A percentile compares a stretch with the other conserved stretches of the same genome.
Evolutionary conservation across 2,797 vertebrate genomes (phyloP).

Genomic region (Periparus ater): DNA sequence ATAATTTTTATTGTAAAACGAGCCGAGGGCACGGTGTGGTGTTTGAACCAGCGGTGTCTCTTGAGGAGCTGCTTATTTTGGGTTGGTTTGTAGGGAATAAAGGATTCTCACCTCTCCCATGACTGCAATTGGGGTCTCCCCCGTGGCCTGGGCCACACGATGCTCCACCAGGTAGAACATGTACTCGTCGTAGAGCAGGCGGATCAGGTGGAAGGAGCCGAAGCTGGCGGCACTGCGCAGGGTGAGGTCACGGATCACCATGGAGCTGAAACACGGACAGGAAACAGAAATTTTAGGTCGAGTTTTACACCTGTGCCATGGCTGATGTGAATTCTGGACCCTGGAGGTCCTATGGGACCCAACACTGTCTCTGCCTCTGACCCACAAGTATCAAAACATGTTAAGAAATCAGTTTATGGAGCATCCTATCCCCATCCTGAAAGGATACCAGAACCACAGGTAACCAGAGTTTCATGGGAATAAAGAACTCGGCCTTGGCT

Average conservation of each 20-base stretch:
- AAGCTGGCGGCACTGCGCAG: slow-evolving; percentile 96
- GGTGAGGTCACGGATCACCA: slow-evolving; percentile 98
- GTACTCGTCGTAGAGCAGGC: slow-evolving; percentile 97
- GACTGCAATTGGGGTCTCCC: slow-evolving; percentile 96
- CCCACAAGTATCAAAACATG: not conserved
- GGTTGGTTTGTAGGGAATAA: not conserved
- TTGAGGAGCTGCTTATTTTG: not conserved
- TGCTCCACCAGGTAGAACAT: slow-evolving; percentile 99
- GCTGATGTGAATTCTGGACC: not conserved
- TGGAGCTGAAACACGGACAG: slow-evolving; percentile 79
- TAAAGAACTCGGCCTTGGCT: not conserved
- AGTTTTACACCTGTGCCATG: not conserved
- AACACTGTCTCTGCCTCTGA: not conserved
- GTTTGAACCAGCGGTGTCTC: rapidly evolving
- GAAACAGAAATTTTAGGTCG: not conserved
- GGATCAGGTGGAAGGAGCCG: slow-evolving; percentile 97
- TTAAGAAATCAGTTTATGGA: not conserved
- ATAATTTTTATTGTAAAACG: not conserved
- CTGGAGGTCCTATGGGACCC: not conserved
- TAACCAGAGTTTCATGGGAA: not conserved
- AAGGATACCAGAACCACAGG: not conserved
- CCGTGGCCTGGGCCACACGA: slow-evolving; percentile 91
- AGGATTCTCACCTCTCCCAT: slow-evolving; percentile 91
- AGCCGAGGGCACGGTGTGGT: rapidly evolving
- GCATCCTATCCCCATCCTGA: not conserved